Conservation (phyloP, 92 coral and sea anemone species). For the Zoanthus sociatus region DNA sequence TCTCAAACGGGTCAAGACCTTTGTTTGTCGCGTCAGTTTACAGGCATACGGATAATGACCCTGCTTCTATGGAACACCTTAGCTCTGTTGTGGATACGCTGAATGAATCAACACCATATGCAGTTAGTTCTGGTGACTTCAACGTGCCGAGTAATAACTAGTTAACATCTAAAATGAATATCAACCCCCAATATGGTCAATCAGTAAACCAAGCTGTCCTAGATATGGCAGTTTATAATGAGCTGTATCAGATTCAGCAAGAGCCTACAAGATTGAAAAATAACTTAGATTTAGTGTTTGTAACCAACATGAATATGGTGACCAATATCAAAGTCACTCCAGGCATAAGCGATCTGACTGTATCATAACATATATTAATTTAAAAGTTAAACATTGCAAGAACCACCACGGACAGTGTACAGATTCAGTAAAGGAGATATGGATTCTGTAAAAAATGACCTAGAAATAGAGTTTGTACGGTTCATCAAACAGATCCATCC, state of each 20-base stretch:
- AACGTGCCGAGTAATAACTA: conserved; percentile 52
- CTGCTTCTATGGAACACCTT: conserved; percentile 36
- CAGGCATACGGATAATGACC: conserved; percentile 46
- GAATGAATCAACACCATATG: conserved; percentile 37
- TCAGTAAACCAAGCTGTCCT: conserved; percentile 55
- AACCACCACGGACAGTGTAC: conserved; percentile 22
- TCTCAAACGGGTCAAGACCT: conserved; percentile 7
- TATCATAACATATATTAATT: conserved; percentile 20
- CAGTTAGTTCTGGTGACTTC: conserved; percentile 53
- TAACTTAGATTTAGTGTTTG: conserved; percentile 25
- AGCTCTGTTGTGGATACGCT: conserved; percentile 22
- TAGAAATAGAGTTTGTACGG: conserved; percentile 3
- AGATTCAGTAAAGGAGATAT: conserved; percentile 36
- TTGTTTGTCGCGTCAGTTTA: conserved; percentile 44
- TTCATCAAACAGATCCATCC: conserved; percentile 17
- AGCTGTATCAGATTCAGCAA: conserved; percentile 23
- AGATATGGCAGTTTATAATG: conserved; percentile 29
- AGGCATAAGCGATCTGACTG: conserved; percentile 24
- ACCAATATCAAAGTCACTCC: conserved; percentile 12
- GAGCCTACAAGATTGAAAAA: conserved; percentile 46
- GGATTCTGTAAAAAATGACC: conserved; percentile 12
- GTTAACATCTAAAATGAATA: conserved; percentile 18
- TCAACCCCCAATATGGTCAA: conserved; percentile 55
- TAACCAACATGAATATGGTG: conserved; percentile 21
- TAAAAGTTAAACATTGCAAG: conserved; percentile 12